A percentile compares a stretch with the other conserved stretches of the same genome.
phyloP scores from a whole-genome alignment of 2,888 invertebrate species.

The Callyntrura guangdongensis region DNA sequence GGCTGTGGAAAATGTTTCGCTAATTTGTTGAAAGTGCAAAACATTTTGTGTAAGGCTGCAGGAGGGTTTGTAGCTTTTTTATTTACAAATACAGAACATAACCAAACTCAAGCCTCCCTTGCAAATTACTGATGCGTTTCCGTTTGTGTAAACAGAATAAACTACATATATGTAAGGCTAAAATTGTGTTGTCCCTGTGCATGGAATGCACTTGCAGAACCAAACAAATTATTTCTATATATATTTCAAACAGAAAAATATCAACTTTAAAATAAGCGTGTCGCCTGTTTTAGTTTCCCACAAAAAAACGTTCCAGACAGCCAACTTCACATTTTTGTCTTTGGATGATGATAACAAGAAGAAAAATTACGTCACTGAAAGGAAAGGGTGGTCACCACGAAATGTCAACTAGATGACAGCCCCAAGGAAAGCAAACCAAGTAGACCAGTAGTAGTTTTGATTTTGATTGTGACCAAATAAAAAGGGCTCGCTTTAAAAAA shows the following conservation, averaged over 20 bases:
- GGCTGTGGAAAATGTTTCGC: neutral
- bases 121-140: too few species aligned
- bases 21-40: too few species aligned
- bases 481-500: conserved; percentile 24
- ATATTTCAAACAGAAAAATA: too few species aligned
- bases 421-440: conserved; percentile 66
- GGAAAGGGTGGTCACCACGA: conserved; percentile 76
- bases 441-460: conserved; percentile 40
- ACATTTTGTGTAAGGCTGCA: too few species aligned
- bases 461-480: conserved; percentile 55
- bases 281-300: neutral
- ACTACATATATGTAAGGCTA: too few species aligned
- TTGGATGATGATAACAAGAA: conserved; percentile 38
- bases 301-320: conserved; percentile 42
- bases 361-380: conserved; percentile 70
- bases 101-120: too few species aligned
- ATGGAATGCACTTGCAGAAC: too few species aligned
- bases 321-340: conserved; percentile 10
- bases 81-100: neutral
- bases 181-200: neutral
- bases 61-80: too few species aligned
- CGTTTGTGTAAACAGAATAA: too few species aligned
- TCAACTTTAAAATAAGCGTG: neutral
- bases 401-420: conserved; percentile 71
- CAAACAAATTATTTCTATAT: too few species aligned